Percentiles rank a stretch among this genome's conserved stretches.
Evolutionary conservation across 2,888 invertebrate genomes (phyloP).

Genomic region (Nematopogon swammerdamellus): DNA sequence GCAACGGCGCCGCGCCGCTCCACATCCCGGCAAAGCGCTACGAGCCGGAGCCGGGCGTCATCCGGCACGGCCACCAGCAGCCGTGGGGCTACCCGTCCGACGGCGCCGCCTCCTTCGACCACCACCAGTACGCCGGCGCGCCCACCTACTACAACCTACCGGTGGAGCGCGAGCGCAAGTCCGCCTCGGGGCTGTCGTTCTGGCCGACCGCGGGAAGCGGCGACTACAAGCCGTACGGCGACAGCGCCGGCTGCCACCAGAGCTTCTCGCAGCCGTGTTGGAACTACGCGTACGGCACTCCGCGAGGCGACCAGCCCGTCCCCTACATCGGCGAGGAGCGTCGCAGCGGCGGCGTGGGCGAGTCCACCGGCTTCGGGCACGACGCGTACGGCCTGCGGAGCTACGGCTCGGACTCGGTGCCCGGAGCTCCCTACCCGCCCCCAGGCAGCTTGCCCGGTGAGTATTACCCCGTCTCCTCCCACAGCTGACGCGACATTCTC

Average conservation of each 20-base stretch:
- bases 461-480: slow-evolving; percentile 26
- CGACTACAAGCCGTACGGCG: slow-evolving; percentile 61
- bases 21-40: slow-evolving; percentile 88
- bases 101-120: slow-evolving; percentile 61
- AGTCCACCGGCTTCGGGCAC: slow-evolving; percentile 66
- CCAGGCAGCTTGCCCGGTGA: slow-evolving; percentile 65
- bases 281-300: slow-evolving; percentile 64
- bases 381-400: slow-evolving; percentile 73
- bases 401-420: slow-evolving; percentile 70
- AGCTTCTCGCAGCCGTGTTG: slow-evolving; percentile 72
- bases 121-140: slow-evolving; percentile 67
- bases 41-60: slow-evolving; percentile 66
- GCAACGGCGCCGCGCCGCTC: slow-evolving; percentile 72
- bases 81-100: slow-evolving; percentile 74
- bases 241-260: slow-evolving; percentile 61
- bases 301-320: slow-evolving; percentile 64
- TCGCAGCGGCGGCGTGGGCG: slow-evolving; percentile 62
- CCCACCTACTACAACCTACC: slow-evolving; percentile 76
- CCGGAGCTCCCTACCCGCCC: slow-evolving; percentile 74
- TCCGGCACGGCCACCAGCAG: slow-evolving; percentile 71
- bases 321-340: slow-evolving; percentile 71
- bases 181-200: slow-evolving; percentile 59
- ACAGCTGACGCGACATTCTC: too few relatives aligned
- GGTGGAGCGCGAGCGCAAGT: slow-evolving; percentile 61
- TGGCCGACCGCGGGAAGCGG: slow-evolving; percentile 62